Conservation (phyloP, 1,140 invertebrate species). For the Drosophila kurseongensis region DNA sequence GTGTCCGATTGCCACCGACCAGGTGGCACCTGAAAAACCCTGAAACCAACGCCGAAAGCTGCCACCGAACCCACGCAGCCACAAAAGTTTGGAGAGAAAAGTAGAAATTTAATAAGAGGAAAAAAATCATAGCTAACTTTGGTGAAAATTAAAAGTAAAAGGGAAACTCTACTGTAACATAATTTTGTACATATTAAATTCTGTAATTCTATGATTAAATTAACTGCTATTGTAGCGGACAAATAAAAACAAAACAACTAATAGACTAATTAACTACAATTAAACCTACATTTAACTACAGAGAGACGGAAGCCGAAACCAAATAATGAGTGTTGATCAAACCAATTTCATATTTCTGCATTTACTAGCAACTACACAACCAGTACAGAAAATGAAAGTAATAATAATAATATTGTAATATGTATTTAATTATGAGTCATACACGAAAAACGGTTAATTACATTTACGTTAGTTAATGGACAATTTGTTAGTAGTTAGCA, state of each 20-base stretch:
- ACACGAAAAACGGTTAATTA: constrained; percentile 64
- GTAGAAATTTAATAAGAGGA: constrained; percentile 37
- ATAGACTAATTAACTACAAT: constrained; percentile 76
- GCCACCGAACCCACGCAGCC: constrained; percentile 20
- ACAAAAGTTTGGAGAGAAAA: constrained; percentile 41
- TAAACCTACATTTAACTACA: constrained; percentile 61
- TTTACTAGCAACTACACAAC: constrained; percentile 78
- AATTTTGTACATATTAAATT: constrained; percentile 77
- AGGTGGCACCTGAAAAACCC: constrained; percentile 54
- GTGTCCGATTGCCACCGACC: constrained; percentile 52
- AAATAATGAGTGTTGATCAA: constrained; percentile 66
- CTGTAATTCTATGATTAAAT: constrained; percentile 68
- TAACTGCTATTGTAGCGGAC: constrained; percentile 32
- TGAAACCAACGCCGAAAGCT: constrained; percentile 7
- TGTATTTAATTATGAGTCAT: constrained; percentile 57
- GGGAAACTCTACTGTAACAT: constrained; percentile 65
- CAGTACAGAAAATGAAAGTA: constrained; percentile 44
- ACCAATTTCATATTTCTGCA: constrained; percentile 80
- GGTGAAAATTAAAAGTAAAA: constrained; percentile 69
- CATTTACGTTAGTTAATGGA: constrained; percentile 79
- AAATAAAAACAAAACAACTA: constrained; percentile 54
- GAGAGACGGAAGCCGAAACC: constrained; percentile 29
- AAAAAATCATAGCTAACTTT: constrained; percentile 61
- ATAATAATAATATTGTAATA: constrained; percentile 59
- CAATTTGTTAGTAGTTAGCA: constrained; percentile 80